A percentile compares a stretch with the other conserved stretches of the same genome.
Evolutionary conservation across 1,140 invertebrate species (phyloP).

Genomic region (Zaprionus africanus): DNA sequence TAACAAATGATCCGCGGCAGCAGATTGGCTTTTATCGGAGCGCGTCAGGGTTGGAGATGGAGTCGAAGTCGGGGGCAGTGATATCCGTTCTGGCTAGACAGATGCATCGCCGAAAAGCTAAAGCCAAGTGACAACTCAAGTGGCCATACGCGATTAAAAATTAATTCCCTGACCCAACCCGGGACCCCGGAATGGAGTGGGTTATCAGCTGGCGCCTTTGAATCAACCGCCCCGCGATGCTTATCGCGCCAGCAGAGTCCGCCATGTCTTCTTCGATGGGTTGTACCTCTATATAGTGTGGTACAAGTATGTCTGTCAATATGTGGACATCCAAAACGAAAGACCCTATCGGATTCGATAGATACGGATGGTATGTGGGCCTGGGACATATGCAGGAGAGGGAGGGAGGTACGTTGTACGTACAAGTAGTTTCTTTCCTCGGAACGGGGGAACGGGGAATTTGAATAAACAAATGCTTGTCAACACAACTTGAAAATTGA

Average conservation of each 20-base stretch:
- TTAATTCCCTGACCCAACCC: constrained; percentile 68
- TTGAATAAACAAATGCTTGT: constrained; percentile 12
- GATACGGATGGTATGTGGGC: not conserved
- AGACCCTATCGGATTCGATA: constrained; percentile 9
- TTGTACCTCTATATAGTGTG: not conserved
- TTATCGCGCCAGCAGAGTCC: constrained; percentile 41
- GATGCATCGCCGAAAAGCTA: constrained; percentile 21
- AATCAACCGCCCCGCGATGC: constrained; percentile 71
- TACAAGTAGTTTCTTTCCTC: not conserved
- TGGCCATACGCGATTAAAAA: constrained; percentile 79
- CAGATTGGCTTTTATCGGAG: constrained; percentile 7
- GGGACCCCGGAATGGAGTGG: constrained; percentile 27
- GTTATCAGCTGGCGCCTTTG: constrained; percentile 68
- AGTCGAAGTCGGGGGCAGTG: not conserved
- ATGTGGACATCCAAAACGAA: constrained; percentile 8
- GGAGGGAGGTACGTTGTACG: not conserved
- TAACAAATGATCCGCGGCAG: constrained; percentile 3
- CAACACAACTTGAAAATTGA: constrained; percentile 12
- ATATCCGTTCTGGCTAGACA: not conserved
- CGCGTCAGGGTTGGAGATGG: not conserved
- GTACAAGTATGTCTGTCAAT: not conserved
- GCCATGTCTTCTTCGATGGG: constrained; percentile 23
- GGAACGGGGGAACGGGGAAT: constrained; percentile 1
- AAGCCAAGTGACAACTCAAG: constrained; percentile 71
- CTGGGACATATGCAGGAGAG: no score